A percentile compares a stretch with the other conserved stretches of the same genome.
Evolutionary conservation across 1,140 invertebrate species (phyloP).

Genomic region (Lycorma delicatula): DNA sequence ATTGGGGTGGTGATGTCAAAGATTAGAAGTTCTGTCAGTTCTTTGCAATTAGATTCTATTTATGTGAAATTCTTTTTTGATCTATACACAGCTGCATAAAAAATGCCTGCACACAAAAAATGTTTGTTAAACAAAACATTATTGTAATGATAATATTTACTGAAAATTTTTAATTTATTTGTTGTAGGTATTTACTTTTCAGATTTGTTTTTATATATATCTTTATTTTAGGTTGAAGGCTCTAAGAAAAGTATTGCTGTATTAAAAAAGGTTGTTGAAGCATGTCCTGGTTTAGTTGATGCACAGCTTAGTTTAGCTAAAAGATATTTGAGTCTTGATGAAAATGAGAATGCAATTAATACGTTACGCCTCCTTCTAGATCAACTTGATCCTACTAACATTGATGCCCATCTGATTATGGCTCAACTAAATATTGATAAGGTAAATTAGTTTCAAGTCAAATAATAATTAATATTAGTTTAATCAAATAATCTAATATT

Average conservation of each 20-base stretch:
- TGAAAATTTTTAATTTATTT: neutral
- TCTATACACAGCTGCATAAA: too few species aligned
- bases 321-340: conserved; percentile 53
- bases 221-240: conserved; percentile 19
- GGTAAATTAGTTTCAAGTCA: too few species aligned
- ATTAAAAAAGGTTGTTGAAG: conserved; percentile 62
- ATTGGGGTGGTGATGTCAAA: too few species aligned
- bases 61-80: too few species aligned
- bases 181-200: neutral
- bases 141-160: neutral
- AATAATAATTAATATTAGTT: too few species aligned
- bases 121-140: too few species aligned
- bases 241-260: conserved; percentile 49
- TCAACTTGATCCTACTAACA: conserved; percentile 61
- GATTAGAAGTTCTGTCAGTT: too few species aligned
- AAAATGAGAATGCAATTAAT: conserved; percentile 56
- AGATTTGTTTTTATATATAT: neutral
- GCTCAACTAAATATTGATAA: conserved; percentile 68
- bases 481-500: too few species aligned
- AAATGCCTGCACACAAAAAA: too few species aligned
- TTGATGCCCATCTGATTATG: conserved; percentile 76
- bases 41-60: too few species aligned
- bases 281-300: conserved; percentile 70
- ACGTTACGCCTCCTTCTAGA: conserved; percentile 66
- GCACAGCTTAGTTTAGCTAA: conserved; percentile 46